Conservation (phyloP, 1,140 invertebrate genomes). For the Chionoecetes opilio region DNA sequence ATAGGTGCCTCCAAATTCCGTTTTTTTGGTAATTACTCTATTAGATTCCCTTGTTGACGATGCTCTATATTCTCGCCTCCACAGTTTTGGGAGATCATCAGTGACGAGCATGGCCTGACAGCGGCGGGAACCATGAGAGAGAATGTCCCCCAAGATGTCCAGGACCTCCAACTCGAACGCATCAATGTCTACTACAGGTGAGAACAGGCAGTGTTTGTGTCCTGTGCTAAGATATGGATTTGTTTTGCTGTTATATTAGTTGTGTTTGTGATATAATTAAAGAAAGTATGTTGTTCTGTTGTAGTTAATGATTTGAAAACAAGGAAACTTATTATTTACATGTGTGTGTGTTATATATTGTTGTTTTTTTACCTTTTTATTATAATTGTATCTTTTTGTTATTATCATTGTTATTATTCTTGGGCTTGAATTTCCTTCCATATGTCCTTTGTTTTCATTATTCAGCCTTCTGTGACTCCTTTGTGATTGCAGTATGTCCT, state of each 20-base stretch:
- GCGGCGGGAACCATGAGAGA: slow-evolving; percentile 91
- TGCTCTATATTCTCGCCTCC: slow-evolving; percentile 81
- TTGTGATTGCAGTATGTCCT: neutral
- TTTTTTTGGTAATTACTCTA: neutral
- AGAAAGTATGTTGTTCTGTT: neutral
- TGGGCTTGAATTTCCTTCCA: neutral
- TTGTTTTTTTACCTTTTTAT: too few relatives aligned
- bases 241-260: neutral
- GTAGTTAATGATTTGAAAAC: neutral
- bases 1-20: neutral
- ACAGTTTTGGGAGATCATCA: slow-evolving; percentile 98
- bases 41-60: neutral
- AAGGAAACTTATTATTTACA: neutral
- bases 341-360: neutral
- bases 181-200: slow-evolving; percentile 95
- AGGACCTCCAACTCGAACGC: slow-evolving; percentile 93
- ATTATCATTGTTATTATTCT: neutral
- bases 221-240: neutral
- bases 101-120: slow-evolving; percentile 95
- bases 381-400: neutral
- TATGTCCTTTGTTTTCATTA: neutral
- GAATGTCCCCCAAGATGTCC: slow-evolving; percentile 86
- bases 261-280: neutral
- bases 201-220: neutral
- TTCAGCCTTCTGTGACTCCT: neutral